Conservation (phyloP, 2,113 vertebrate species). For the Etheostoma cragini region DNA sequence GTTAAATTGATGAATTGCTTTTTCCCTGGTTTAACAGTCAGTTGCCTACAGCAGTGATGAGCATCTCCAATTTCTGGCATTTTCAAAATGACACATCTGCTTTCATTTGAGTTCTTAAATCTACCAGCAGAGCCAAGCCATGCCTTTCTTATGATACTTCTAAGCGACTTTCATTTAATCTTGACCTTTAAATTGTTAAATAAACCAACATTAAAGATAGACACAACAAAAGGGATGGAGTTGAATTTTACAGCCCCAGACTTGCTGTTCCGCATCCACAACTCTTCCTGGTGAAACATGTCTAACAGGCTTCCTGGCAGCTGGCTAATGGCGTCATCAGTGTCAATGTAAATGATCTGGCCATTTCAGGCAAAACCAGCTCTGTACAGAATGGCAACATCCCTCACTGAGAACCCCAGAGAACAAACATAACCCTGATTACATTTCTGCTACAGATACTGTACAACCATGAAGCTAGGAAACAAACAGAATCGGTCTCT, state of each 20-base stretch:
- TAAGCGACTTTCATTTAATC: constrained; percentile 28
- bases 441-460: constrained; percentile 60
- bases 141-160: constrained; percentile 34
- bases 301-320: constrained; percentile 67
- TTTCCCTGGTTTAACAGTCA: constrained; percentile 27
- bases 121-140: constrained; percentile 19
- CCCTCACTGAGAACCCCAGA: constrained; percentile 61
- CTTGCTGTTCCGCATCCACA: background rate
- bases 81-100: constrained; percentile 56
- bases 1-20: constrained; percentile 15
- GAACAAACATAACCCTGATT: constrained; percentile 62
- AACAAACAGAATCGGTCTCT: constrained; percentile 57
- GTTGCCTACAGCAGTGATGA: constrained; percentile 28
- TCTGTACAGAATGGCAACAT: constrained; percentile 56
- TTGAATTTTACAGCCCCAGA: constrained; percentile 14
- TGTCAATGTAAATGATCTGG: constrained; percentile 76
- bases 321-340: constrained; percentile 79
- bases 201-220: constrained; percentile 40
- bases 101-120: constrained; percentile 38
- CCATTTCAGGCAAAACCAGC: constrained; percentile 62
- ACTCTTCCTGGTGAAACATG: constrained; percentile 55
- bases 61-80: constrained; percentile 39
- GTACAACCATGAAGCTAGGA: constrained; percentile 30
- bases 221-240: constrained; percentile 5
- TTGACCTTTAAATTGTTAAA: constrained; percentile 49